Percentiles rank a stretch among this genome's conserved stretches.
Conservation (phyloP, 1,140 invertebrate species). For the Pseudomyrmex pallidus region DNA sequence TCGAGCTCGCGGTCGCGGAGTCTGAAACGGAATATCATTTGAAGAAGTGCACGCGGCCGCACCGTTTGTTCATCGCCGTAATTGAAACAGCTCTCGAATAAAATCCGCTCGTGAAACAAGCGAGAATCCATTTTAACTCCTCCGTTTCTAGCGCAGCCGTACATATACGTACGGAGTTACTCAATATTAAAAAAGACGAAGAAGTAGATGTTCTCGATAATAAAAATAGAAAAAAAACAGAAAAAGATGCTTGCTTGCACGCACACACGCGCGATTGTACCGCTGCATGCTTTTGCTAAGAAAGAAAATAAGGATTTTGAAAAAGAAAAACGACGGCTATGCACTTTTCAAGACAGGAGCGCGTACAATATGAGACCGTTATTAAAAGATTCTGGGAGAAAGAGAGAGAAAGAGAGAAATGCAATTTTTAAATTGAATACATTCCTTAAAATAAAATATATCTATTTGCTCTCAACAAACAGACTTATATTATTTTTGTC, state of each 20-base stretch:
- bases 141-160: neutral
- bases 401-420: no score
- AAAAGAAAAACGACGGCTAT: no score
- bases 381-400: neutral
- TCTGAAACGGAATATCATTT: slow-evolving; percentile 29
- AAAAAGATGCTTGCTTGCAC: neutral
- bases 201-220: neutral
- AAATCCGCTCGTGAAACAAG: slow-evolving; percentile 16
- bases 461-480: slow-evolving; percentile 6
- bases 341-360: no score
- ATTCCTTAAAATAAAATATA: slow-evolving; percentile 18
- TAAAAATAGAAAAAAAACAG: neutral
- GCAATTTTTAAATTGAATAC: neutral
- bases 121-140: neutral
- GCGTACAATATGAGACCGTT: neutral
- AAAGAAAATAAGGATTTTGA: no score
- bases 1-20: neutral
- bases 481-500: slow-evolving; percentile 17
- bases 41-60: neutral
- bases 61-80: slow-evolving; percentile 14
- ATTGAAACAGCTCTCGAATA: slow-evolving; percentile 25
- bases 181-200: slow-evolving; percentile 14
- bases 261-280: neutral
- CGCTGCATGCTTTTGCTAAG: no score
- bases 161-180: slow-evolving; percentile 10